Evolutionary conservation across 2,113 vertebrate species (phyloP).

Genomic region (Microcebus griseorufus): DNA sequence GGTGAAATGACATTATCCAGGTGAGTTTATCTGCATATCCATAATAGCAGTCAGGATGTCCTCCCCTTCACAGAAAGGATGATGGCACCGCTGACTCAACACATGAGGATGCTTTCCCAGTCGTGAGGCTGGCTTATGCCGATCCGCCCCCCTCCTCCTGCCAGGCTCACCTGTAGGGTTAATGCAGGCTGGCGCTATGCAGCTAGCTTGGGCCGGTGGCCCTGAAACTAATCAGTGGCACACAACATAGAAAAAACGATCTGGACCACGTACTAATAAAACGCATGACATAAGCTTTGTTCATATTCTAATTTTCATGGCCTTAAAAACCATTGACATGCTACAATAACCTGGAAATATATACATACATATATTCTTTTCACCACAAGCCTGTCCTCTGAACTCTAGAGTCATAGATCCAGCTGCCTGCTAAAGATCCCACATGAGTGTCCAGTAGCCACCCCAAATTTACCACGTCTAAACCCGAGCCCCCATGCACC

Average conservation of each 20-base stretch:
- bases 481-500: neutral
- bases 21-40: neutral
- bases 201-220: neutral
- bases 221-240: neutral
- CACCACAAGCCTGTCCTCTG: neutral
- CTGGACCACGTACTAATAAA: neutral
- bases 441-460: neutral
- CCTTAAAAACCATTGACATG: neutral
- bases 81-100: neutral
- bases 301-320: neutral
- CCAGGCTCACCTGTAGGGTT: neutral
- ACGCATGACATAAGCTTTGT: neutral
- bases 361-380: neutral
- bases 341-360: neutral
- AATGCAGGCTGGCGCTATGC: fast-evolving
- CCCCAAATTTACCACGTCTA: neutral
- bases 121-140: neutral
- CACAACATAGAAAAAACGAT: neutral
- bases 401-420: neutral
- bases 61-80: neutral
- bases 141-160: neutral
- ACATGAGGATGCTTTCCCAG: neutral
- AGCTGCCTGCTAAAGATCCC: neutral
- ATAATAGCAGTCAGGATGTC: neutral
- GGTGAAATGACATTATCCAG: neutral